Percentiles rank a stretch among this genome's conserved stretches.
Conservation (phyloP, 1,140 invertebrate genomes). For the Drosophila pandora region DNA sequence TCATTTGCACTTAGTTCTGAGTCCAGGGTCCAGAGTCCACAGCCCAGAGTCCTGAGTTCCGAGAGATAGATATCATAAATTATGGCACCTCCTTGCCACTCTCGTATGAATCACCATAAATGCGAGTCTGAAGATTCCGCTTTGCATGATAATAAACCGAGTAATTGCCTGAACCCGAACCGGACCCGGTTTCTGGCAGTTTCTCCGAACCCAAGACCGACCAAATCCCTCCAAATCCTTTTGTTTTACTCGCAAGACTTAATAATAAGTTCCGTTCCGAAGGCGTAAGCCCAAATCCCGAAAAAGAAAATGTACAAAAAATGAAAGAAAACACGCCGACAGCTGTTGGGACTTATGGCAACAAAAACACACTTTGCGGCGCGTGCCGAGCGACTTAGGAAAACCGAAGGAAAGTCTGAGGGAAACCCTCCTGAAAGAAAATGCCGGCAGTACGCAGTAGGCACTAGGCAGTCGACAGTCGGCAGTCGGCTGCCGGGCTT, state of each 20-base stretch:
- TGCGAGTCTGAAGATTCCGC: conserved; percentile 30
- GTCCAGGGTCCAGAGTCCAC: neutral
- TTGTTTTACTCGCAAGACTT: conserved; percentile 57
- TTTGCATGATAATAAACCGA: conserved; percentile 49
- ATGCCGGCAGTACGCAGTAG: conserved; percentile 39
- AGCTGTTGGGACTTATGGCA: conserved; percentile 66
- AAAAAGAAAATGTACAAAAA: neutral
- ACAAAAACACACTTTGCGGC: conserved; percentile 32
- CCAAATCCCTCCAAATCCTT: conserved; percentile 61
- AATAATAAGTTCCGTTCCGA: conserved; percentile 68
- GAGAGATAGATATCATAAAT: conserved; percentile 55
- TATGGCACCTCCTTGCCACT: conserved; percentile 57
- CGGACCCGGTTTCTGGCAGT: neutral
- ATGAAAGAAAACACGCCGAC: conserved; percentile 60
- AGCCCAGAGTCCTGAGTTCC: neutral
- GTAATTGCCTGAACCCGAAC: conserved; percentile 19
- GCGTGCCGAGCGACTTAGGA: conserved; percentile 19
- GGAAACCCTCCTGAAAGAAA: conserved; percentile 24
- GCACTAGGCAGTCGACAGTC: too few species aligned
- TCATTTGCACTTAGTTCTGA: conserved; percentile 71
- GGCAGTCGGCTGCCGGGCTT: conserved; percentile 35
- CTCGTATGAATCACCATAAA: conserved; percentile 43
- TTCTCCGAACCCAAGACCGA: conserved; percentile 33
- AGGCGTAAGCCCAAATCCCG: conserved; percentile 38
- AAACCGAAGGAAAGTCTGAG: conserved; percentile 61